phyloP scores from a whole-genome alignment of 2,113 vertebrate genomes.

The Beaufortia kweichowensis region DNA sequence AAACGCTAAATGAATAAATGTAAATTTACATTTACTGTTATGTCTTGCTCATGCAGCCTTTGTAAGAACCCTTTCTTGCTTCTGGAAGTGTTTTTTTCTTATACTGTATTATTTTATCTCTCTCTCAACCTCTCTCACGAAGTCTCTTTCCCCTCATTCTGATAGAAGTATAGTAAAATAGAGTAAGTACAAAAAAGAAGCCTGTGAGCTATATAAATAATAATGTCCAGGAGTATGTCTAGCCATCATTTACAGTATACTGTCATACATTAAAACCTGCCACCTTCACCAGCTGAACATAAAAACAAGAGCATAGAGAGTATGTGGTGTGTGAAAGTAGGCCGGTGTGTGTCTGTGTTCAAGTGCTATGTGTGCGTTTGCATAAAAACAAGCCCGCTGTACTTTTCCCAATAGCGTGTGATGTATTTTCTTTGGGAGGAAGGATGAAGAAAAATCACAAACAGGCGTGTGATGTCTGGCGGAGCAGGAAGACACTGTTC shows the following conservation, averaged over 20 bases:
- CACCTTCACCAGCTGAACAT: conserved; percentile 33
- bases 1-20: too few species aligned
- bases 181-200: conserved; percentile 20
- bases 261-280: conserved; percentile 16
- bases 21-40: too few species aligned
- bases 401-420: background rate
- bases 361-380: conserved; percentile 43
- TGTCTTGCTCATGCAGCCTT: too few species aligned
- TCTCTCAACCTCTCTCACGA: background rate
- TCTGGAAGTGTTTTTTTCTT: too few species aligned
- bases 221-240: conserved; percentile 60
- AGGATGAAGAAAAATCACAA: background rate
- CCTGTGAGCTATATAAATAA: conserved; percentile 69
- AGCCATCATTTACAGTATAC: conserved; percentile 62
- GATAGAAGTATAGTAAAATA: conserved; percentile 4
- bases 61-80: background rate
- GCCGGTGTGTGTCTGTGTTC: conserved; percentile 51
- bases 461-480: background rate
- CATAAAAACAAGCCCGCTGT: conserved; percentile 7
- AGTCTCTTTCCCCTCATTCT: conserved; percentile 39
- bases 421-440: background rate
- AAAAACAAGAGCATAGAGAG: conserved; percentile 37
- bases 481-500: conserved; percentile 21
- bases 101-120: background rate
- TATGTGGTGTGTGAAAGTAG: conserved; percentile 56